Conservation (phyloP, 2,113 vertebrate species). For the Rhinopomastus cyanomelas region DNA sequence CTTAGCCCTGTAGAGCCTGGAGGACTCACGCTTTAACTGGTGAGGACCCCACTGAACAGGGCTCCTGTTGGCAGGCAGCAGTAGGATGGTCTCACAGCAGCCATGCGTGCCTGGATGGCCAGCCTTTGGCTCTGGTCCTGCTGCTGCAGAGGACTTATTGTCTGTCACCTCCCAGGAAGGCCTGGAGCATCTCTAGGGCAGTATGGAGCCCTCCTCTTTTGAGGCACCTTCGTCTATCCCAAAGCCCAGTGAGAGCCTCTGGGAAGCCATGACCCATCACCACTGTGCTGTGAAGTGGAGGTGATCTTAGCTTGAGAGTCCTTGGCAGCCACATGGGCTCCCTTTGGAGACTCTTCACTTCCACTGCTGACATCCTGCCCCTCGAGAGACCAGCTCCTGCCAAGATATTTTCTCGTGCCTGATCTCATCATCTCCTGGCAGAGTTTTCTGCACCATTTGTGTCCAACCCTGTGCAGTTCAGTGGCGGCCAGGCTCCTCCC, state of each 20-base stretch:
- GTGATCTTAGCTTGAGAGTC: neutral
- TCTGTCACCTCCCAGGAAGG: rapidly evolving
- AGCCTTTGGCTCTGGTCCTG: neutral
- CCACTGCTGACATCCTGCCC: neutral
- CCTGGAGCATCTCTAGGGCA: neutral
- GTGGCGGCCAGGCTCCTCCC: neutral
- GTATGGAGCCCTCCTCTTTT: neutral
- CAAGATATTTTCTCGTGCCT: neutral
- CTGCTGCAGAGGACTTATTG: neutral
- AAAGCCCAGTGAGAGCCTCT: neutral
- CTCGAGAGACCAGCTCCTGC: neutral
- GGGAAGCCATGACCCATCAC: neutral
- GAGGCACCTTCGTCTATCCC: neutral
- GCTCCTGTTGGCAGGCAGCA: neutral
- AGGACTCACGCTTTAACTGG: neutral
- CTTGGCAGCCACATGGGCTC: rapidly evolving
- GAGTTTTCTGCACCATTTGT: neutral
- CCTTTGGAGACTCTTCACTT: neutral
- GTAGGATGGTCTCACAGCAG: neutral
- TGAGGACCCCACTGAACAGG: neutral
- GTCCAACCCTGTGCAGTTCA: neutral
- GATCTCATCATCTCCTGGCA: neutral
- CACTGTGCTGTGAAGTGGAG: neutral
- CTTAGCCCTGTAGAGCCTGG: neutral
- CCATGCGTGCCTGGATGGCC: rapidly evolving